phyloP scores from a whole-genome alignment of 2,113 vertebrate species.

The Petroica traversi region DNA sequence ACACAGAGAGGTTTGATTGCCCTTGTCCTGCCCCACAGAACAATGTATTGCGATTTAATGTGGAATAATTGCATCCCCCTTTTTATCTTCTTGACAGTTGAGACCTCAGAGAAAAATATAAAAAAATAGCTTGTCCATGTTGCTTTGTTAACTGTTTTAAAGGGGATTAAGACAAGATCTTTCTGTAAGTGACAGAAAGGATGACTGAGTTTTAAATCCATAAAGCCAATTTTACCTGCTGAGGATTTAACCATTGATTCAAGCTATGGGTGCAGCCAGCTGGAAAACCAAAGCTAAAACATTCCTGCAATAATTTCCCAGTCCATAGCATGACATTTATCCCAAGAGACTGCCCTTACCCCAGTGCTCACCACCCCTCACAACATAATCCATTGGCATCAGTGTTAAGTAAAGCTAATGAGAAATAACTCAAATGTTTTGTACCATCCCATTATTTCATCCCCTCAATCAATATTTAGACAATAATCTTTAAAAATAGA shows the following conservation, averaged over 20 bases:
- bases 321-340: background rate
- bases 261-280: background rate
- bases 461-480: background rate
- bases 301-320: background rate
- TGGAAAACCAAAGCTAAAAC: background rate
- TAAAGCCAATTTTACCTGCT: background rate
- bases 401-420: background rate
- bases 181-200: background rate
- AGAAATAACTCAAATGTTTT: background rate
- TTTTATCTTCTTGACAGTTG: background rate
- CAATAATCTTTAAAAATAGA: background rate
- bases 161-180: background rate
- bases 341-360: background rate
- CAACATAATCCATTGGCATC: background rate
- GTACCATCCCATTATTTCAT: background rate
- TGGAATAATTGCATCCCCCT: background rate
- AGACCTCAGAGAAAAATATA: background rate
- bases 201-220: background rate
- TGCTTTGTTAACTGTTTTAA: background rate
- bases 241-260: background rate
- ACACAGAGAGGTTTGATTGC: background rate
- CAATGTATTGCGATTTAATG: conserved; percentile 4
- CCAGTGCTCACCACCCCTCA: background rate
- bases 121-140: background rate
- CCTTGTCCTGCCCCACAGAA: conserved; percentile 14